A percentile compares a stretch with the other conserved stretches of the same genome.
These are phyloP conservation scores for Lophochroa leadbeateri DNA, from an alignment of 2,113 vertebrate genomes.

Conservation along the genomic window DNA sequence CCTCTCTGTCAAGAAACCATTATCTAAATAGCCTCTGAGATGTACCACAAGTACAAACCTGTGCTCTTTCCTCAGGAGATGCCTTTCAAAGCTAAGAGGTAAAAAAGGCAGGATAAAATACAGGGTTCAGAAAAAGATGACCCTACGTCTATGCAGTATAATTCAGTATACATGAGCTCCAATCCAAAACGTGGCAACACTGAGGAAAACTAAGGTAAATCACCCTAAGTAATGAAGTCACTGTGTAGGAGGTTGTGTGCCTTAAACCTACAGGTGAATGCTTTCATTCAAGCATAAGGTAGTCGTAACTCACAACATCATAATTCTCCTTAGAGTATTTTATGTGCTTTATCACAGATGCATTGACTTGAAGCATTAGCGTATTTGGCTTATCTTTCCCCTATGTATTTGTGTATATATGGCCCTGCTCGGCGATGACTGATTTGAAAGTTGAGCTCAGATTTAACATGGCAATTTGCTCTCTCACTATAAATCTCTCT, in stretches of 20 bases:
- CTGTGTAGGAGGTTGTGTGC: conserved; percentile 6
- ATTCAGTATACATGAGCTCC: background rate
- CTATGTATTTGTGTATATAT: background rate
- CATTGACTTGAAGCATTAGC: conserved; percentile 20
- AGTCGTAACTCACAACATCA: background rate
- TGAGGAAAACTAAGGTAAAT: conserved; percentile 32
- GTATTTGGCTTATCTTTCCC: conserved; percentile 15
- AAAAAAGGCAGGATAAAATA: conserved; percentile 31
- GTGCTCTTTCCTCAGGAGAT: background rate
- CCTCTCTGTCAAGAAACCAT: conserved; percentile 9
- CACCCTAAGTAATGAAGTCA: conserved; percentile 17
- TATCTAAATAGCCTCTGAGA: conserved; percentile 37
- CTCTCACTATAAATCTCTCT: background rate
- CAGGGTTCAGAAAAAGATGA: conserved; percentile 12
- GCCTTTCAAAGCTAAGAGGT: conserved; percentile 24
- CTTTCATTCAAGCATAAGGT: conserved; percentile 20
- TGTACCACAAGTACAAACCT: background rate
- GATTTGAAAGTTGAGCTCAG: background rate
- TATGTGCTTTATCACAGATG: conserved; percentile 27
- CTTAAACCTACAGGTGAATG: background rate
- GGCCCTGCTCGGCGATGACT: background rate
- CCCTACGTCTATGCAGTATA: background rate
- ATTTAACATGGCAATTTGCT: conserved; percentile 17
- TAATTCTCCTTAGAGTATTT: conserved; percentile 34
- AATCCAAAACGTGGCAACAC: background rate